Evolutionary conservation across 2,797 vertebrate genomes (phyloP).

Genomic region (Molossus alvarezi): DNA sequence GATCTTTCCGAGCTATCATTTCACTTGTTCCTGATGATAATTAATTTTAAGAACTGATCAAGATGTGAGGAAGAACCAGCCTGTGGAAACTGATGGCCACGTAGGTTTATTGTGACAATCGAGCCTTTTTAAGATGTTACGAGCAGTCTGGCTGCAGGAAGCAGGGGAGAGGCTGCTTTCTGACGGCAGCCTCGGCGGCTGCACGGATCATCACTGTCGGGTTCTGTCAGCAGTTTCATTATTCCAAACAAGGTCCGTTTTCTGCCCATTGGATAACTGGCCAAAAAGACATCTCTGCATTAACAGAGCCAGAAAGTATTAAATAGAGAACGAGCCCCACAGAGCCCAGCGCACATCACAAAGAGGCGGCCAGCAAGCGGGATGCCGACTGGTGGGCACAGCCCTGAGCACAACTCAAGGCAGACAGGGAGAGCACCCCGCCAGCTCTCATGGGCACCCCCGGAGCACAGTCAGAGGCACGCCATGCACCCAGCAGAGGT

Average conservation of each 20-base stretch:
- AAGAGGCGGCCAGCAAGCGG: not conserved
- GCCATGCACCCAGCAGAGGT: not conserved
- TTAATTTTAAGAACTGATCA: conserved; percentile 82
- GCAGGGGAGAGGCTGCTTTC: conserved; percentile 25
- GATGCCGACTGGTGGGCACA: rapidly evolving
- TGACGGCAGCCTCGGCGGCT: not conserved
- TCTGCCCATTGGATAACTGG: conserved; percentile 59
- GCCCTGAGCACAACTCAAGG: not conserved
- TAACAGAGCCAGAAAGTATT: conserved; percentile 51
- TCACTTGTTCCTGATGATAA: conserved; percentile 61
- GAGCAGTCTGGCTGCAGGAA: conserved; percentile 13
- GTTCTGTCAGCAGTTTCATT: conserved; percentile 68
- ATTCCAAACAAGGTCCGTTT: conserved; percentile 58
- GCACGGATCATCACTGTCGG: not conserved
- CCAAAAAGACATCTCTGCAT: conserved; percentile 36
- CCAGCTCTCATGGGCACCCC: rapidly evolving
- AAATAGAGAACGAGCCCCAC: not conserved
- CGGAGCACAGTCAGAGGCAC: not conserved
- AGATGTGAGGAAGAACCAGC: conserved; percentile 66
- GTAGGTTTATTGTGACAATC: conserved; percentile 35
- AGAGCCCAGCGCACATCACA: not conserved
- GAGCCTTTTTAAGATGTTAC: conserved; percentile 18
- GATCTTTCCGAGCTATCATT: conserved; percentile 62
- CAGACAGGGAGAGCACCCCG: rapidly evolving
- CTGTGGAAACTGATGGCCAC: conserved; percentile 59